phyloP scores from a whole-genome alignment of 2,888 invertebrate species.

The Hyposoter dolosus region DNA sequence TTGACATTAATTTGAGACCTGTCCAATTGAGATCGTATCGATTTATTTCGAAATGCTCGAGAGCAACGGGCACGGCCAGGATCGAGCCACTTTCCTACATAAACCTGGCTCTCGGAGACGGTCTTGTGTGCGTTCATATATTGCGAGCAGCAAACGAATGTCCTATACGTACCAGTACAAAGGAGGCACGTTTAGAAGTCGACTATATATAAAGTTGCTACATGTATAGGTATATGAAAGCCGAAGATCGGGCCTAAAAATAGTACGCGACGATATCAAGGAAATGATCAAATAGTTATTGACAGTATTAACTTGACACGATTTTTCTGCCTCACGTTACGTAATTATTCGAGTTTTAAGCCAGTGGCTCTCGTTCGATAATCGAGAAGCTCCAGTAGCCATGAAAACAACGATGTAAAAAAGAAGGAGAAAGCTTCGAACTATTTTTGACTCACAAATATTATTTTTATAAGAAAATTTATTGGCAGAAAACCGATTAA shows the following conservation, averaged over 20 bases:
- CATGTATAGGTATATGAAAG: neutral
- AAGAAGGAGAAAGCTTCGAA: neutral
- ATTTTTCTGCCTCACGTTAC: constrained; percentile 34
- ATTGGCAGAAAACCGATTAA: neutral
- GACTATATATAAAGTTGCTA: neutral
- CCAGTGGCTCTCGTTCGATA: neutral
- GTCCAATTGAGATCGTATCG: constrained; percentile 78
- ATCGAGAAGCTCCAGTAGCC: neutral
- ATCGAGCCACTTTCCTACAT: constrained; percentile 48
- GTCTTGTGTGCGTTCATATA: constrained; percentile 35
- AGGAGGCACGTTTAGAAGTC: neutral
- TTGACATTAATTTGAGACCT: constrained; percentile 80
- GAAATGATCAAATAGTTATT: constrained; percentile 45
- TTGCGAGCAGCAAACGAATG: constrained; percentile 51
- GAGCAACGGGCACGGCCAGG: constrained; percentile 52
- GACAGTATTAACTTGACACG: constrained; percentile 54
- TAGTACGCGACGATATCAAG: neutral
- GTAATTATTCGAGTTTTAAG: constrained; percentile 15
- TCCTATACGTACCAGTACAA: constrained; percentile 1
- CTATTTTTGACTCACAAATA: neutral
- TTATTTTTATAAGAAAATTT: neutral
- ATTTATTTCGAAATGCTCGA: constrained; percentile 77
- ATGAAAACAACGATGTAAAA: neutral
- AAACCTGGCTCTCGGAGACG: constrained; percentile 2
- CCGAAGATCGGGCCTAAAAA: neutral